phyloP scores from a whole-genome alignment of 2,113 vertebrate genomes.

The Podarcis cretensis region DNA sequence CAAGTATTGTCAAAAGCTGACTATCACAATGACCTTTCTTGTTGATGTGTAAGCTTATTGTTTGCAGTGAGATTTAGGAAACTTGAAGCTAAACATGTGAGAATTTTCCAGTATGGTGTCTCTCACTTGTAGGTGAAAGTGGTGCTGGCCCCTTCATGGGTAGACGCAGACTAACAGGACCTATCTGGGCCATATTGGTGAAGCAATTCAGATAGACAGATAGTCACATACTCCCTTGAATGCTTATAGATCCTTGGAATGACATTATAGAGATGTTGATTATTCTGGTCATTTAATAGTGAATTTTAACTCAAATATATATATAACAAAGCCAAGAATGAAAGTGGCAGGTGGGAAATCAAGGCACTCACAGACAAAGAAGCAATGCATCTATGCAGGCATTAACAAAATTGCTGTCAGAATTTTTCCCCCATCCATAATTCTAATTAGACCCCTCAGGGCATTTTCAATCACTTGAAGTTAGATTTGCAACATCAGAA shows the following conservation, averaged over 20 bases:
- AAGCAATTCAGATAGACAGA: not conserved
- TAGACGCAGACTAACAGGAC: not conserved
- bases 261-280: too few species aligned
- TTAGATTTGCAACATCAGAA: conserved; percentile 16
- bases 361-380: not conserved
- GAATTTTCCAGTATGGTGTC: not conserved
- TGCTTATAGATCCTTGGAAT: not conserved
- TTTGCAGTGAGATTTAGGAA: not conserved
- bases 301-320: not conserved
- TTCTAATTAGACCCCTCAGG: conserved; percentile 27
- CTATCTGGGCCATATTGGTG: not conserved
- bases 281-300: not conserved
- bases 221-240: not conserved
- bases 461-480: not conserved
- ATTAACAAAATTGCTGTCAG: conserved; percentile 8
- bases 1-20: not conserved
- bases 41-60: not conserved
- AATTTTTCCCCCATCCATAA: not conserved
- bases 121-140: too few species aligned
- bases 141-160: not conserved
- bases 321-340: not conserved
- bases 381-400: not conserved
- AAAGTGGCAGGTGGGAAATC: not conserved
- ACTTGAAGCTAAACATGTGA: not conserved
- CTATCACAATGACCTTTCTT: too few species aligned